Percentiles rank a stretch among this genome's conserved stretches.
phyloP scores from a whole-genome alignment of 2,888 invertebrate species.

The Stramonita haemastoma region DNA sequence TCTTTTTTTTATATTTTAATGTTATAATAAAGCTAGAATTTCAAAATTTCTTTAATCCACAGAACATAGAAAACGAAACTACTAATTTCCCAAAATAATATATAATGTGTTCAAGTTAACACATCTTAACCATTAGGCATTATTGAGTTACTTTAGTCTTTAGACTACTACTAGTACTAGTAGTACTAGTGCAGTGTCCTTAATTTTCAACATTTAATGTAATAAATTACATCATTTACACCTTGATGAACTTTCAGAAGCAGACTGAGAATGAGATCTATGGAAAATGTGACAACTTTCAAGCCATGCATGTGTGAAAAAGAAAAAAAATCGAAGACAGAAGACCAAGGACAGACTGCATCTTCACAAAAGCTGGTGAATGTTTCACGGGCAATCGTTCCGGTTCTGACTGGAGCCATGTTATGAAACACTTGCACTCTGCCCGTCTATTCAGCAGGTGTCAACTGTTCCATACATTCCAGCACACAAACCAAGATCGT shows the following conservation, averaged over 20 bases:
- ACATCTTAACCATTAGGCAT: no score
- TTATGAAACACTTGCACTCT: constrained; percentile 39
- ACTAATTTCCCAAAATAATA: no score
- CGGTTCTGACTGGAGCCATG: constrained; percentile 31
- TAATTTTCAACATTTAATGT: neutral
- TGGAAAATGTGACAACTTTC: neutral
- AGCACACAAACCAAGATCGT: constrained; percentile 13
- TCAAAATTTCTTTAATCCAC: no score
- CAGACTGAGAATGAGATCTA: neutral
- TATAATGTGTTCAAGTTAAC: no score
- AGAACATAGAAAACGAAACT: no score
- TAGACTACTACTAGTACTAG: no score
- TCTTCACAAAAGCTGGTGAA: constrained; percentile 31
- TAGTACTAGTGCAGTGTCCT: neutral
- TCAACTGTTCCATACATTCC: constrained; percentile 41
- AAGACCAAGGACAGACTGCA: constrained; percentile 34
- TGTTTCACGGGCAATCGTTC: constrained; percentile 38
- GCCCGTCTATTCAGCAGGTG: neutral
- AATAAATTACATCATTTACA: neutral
- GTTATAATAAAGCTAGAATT: no score
- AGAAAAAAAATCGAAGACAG: neutral
- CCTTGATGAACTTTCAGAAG: neutral
- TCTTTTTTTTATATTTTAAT: no score
- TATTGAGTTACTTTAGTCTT: no score
- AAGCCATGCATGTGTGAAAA: neutral